Percentiles rank a stretch among this genome's conserved stretches.
Conservation (phyloP, 2,888 invertebrate genomes). For the Disparrhopalites patrizii region DNA sequence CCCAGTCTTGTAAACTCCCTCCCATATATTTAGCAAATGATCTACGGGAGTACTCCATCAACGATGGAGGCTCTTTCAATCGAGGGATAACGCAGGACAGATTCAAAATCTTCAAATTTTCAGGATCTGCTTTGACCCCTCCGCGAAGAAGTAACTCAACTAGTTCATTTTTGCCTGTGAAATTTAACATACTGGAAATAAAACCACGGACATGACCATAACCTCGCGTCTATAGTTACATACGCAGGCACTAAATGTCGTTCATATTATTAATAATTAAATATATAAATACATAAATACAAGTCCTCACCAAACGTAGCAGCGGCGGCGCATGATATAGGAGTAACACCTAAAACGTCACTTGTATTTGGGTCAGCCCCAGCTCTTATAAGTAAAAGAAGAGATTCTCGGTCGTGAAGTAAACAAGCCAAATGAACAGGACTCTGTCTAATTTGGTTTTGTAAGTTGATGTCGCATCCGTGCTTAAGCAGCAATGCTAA, state of each 20-base stretch:
- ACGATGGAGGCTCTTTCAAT: slow-evolving; percentile 32
- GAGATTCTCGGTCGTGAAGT: slow-evolving; percentile 37
- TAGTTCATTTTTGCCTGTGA: slow-evolving; percentile 32
- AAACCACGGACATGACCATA: neutral
- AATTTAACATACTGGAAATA: neutral
- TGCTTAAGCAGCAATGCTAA: slow-evolving; percentile 42
- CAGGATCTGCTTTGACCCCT: slow-evolving; percentile 29
- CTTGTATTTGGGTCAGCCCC: slow-evolving; percentile 40
- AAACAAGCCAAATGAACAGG: slow-evolving; percentile 43
- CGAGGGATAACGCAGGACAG: slow-evolving; percentile 13
- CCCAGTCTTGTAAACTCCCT: slow-evolving; percentile 35
- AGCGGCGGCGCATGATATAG: slow-evolving; percentile 35
- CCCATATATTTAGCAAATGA: slow-evolving; percentile 31
- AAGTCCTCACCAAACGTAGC: slow-evolving; percentile 32
- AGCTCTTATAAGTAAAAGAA: slow-evolving; percentile 37
- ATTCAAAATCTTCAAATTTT: slow-evolving; percentile 33
- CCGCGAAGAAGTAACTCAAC: slow-evolving; percentile 39
- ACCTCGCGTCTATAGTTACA: no score
- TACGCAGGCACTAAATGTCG: no score
- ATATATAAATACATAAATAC: neutral
- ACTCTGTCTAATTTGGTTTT: slow-evolving; percentile 41
- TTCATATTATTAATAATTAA: neutral
- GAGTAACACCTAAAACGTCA: slow-evolving; percentile 40
- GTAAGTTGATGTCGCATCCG: slow-evolving; percentile 39
- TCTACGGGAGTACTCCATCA: slow-evolving; percentile 31